Base-by-base conservation (phyloP, 2,797 vertebrate species). In the Rhadinocentrus ornatus region DNA sequence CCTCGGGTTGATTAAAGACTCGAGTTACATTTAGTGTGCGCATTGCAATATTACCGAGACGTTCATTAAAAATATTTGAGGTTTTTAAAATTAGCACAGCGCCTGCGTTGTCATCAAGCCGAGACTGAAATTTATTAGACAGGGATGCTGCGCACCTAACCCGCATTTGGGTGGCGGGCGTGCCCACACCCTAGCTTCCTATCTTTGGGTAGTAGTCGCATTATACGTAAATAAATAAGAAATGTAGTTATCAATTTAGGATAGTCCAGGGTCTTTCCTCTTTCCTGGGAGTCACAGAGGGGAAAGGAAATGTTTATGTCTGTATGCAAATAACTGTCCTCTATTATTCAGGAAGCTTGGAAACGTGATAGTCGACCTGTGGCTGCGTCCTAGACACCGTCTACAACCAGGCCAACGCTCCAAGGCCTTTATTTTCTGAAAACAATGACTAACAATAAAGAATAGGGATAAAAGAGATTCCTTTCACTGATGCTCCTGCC, bases 271-370 rank as follows among this genome's bases (percentile, higher is more conserved):
- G 77, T 66, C 20, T 82, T 74, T 52, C 74, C 71, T 64, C 66
- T 11, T 64, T 52, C 52, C 20, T 3, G 6, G 29, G 10, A 62
- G 75, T 60, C 16, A 64, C 55, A 27, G 71, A 22, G 16, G 41
- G 18, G 44, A 34, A 24, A 44, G 8, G 15, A 20, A 37, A 58
- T 93, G 92, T 94, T 95, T 95, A 91, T 92, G 92, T 92, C 84
- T 73, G 61, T 93, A 93, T 94, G 93, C 87, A 94, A 93, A 93
- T 93, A 1, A 39, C 34, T 77, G 16, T 35, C 57, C 62, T 94
- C 54, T 92, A 89, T 93, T 80, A 93, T 94, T 92, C 82, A 92
- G 29, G 57, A 78, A 68, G 8, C 22, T 73, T 18, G 32, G 83
- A 78, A 86, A 88, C 54, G 39, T 34, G 87, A 90, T 84, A 57